Evolutionary conservation across 2,113 vertebrate species (phyloP), one percentile per base, ranked within the genome.

Genomic region (Puma concolor): DNA sequence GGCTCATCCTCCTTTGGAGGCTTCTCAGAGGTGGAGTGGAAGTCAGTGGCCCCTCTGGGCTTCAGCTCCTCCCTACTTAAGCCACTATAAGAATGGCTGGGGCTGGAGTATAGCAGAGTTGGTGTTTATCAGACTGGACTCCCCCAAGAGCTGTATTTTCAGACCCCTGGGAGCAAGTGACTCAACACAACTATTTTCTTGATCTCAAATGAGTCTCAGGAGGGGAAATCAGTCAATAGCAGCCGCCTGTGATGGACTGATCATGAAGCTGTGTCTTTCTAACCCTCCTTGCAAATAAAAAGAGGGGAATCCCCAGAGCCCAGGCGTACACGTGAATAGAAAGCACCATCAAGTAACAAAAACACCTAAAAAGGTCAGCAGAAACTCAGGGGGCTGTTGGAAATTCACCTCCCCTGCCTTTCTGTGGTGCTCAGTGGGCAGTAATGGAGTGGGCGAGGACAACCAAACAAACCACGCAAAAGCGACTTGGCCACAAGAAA

Each of bases 341-440:
- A 98, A 97, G 91, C 96, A 97, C 97, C 96, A 33, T 64, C 82
- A 93, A 97, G 93, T 97, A 89, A 87, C 94, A 97, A 97, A 97
- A 97, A 96, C 94, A 96, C 90, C 94, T 63, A 54, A 92, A 98
- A 98, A 98, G 97, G 97, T 97, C 97, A 98, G 96, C 85, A 98
- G 98, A 98, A 98, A 98, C 93, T 97, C 50, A 23, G 88, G 95
- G 80, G 94, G 69, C 48, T 90, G 88, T 81, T 98, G 97, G 97
- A 98, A 98, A 98, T 93, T 98, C 77, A 94, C 90, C 67, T 96
- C 95, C 67, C 80, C 87, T 81, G 72, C 77, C 85, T 95, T 95
- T 97, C 92, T 96, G 48, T 74, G 69, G 57, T 69, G 77, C 60
- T 94, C 79, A 21, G 85, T 95, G 93, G 93, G 91, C 94, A 88